Base-by-base conservation (phyloP, 2,888 invertebrate species). In the Lordiphosa andalusiaca region DNA sequence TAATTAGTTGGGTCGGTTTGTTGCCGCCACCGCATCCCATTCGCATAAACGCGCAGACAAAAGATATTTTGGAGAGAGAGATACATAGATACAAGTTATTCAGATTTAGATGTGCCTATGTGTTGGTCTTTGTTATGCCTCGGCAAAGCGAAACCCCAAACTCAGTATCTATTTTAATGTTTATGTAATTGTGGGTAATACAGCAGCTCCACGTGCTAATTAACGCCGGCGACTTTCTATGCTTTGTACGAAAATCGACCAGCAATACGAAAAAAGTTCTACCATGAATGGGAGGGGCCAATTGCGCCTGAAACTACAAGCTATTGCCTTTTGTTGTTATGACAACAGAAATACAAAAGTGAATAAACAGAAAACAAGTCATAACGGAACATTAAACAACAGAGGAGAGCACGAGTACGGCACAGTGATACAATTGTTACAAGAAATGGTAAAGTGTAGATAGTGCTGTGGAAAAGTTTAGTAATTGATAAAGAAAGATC, bases 161-260 rank as follows among this genome's bases (percentile, higher is more conserved):
- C 63, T 39, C 47, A 56, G 48, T 44, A 62, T 61, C 62, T 68
- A 61, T 63, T 36, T 37, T 71, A 77, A 73, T 77, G 71, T 75
- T 74, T 77, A 77, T 74, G 74, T 71, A 77, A 75, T 72, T 71
- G 56, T 57, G 72, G 69, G 56, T 58, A 68, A 46, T 44, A 57
- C 42, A 52, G 6, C 7, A 33, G 30, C 61, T 41, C 37, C 62
- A 63, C 50, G 63, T 63, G 63, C 62, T 63, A 63, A 63, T 63
- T 63, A 63, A 62, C 62, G 56, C 51, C 50, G 37, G 7, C 56
- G 25, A 63, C 63, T 63, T 63, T 63, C 63, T 63, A 63, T 13
- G 21, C 16, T 23, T 47, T 16, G 44, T 49, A 55, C 49, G 36
- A 46, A 47, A 60, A 49, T 50, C 61, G 49, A 61, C 55, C 63